phyloP scores from a whole-genome alignment of 2,113 vertebrate genomes.

The Oreamnos americanus region DNA sequence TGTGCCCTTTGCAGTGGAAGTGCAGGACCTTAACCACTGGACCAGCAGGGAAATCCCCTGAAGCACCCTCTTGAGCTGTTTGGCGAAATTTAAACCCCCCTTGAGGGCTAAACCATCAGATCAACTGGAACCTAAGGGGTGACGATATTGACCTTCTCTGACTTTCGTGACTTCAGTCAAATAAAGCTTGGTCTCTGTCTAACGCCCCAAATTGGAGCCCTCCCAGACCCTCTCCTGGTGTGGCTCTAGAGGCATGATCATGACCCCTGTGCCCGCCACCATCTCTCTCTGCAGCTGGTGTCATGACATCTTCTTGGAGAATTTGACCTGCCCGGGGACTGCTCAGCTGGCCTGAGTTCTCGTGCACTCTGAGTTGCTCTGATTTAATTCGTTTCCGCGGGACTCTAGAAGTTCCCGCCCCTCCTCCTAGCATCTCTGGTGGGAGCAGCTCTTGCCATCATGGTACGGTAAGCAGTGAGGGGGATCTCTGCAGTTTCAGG shows the following conservation, averaged over 20 bases:
- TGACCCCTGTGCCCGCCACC: background rate
- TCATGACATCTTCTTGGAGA: background rate
- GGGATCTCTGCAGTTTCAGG: no score
- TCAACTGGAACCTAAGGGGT: background rate
- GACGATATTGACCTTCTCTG: background rate
- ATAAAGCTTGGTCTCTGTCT: background rate
- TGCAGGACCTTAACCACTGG: background rate
- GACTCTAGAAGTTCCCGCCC: background rate
- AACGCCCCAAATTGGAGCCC: background rate
- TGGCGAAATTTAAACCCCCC: background rate
- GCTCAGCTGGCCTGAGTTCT: background rate
- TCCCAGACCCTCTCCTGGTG: background rate
- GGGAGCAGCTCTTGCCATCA: background rate
- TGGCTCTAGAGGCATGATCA: background rate
- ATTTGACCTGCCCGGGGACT: background rate
- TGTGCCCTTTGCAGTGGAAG: background rate
- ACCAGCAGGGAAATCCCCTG: background rate
- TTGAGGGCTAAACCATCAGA: background rate
- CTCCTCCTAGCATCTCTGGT: fast-evolving
- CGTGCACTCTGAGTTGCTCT: background rate
- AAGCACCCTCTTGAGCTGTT: background rate
- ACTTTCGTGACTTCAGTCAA: background rate
- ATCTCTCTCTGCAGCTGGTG: background rate
- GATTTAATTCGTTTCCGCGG: background rate
- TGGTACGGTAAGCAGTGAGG: no score